Conservation (phyloP, 2,888 invertebrate species). For the Ommatoiulus sabulosus region DNA sequence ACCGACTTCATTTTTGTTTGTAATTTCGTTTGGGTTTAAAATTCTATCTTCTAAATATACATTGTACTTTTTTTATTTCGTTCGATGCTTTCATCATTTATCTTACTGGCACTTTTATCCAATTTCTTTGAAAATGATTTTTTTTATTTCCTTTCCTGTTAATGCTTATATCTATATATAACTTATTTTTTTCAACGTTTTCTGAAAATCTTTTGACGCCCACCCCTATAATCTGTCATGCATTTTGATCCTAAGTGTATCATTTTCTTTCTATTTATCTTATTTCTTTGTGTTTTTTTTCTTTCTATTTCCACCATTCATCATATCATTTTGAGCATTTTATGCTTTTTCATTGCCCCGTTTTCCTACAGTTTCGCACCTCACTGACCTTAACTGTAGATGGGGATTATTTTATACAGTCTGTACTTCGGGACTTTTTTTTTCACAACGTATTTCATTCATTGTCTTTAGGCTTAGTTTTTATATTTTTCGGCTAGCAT, state of each 20-base stretch:
- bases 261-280: constrained; percentile 20
- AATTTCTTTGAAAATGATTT: neutral
- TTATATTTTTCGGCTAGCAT: neutral
- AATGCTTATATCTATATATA: neutral
- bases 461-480: neutral
- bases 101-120: neutral
- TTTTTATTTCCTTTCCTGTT: neutral
- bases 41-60: neutral
- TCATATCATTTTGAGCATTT: neutral
- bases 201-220: neutral
- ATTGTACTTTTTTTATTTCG: neutral
- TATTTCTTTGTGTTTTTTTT: neutral
- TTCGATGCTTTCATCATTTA: neutral
- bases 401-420: neutral
- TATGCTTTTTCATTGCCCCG: neutral
- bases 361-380: constrained; percentile 22
- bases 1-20: neutral
- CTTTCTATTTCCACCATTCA: neutral
- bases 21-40: neutral
- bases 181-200: neutral
- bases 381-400: neutral
- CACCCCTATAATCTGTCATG: neutral
- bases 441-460: neutral
- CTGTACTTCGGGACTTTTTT: neutral
- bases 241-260: constrained; percentile 1